phyloP scores from a whole-genome alignment of 2,797 vertebrate species.

The Protonibea diacanthus region DNA sequence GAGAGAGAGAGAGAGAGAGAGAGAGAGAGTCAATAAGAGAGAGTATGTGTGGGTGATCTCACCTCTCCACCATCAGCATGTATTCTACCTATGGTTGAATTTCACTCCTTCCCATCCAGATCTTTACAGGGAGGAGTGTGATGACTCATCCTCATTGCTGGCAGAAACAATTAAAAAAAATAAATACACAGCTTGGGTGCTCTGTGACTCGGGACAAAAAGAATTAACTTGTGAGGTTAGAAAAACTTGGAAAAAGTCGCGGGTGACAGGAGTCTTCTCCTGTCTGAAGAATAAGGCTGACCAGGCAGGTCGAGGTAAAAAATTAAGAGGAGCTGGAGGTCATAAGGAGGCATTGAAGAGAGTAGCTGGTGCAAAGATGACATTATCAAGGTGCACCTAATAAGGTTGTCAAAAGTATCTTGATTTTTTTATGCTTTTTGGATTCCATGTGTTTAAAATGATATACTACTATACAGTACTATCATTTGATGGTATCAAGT shows the following conservation, averaged over 20 bases:
- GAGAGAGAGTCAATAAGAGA: too few species aligned
- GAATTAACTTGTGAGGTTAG: not conserved
- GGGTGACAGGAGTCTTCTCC: not conserved
- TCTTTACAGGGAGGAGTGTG: slow-evolving; percentile 1
- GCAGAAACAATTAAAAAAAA: slow-evolving; percentile 43
- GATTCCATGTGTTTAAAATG: too few species aligned
- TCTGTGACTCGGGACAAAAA: slow-evolving; percentile 31
- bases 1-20: too few species aligned
- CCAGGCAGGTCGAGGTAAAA: not conserved
- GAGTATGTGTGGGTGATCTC: slow-evolving; percentile 4
- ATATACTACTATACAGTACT: too few species aligned
- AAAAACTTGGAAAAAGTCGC: not conserved
- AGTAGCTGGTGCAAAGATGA: not conserved
- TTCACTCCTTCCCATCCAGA: not conserved
- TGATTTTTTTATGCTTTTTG: too few species aligned
- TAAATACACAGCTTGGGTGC: slow-evolving; percentile 36
- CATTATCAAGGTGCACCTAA: not conserved
- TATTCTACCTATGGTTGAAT: not conserved
- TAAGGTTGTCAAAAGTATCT: too few species aligned
- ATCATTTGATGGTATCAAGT: too few species aligned
- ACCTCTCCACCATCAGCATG: not conserved
- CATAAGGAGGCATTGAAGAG: not conserved
- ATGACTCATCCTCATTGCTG: slow-evolving; percentile 47
- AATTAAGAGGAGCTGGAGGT: not conserved
- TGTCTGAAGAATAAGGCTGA: not conserved